A percentile compares a stretch with the other conserved stretches of the same genome.
phyloP scores from a whole-genome alignment of 1,140 invertebrate genomes.

The Drosophila ercepeae region DNA sequence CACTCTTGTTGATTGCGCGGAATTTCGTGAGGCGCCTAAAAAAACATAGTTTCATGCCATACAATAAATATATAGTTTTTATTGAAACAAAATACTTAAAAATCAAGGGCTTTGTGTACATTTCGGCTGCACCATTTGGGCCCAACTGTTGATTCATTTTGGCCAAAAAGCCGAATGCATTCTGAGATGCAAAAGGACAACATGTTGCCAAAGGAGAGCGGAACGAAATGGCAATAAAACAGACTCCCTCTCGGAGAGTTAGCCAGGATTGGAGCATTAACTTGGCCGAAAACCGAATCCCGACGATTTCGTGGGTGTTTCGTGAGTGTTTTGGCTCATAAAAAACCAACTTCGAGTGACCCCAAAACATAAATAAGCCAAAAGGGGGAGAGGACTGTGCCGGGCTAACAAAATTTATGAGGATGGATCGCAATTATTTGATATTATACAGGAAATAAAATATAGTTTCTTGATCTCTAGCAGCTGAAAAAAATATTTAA shows the following conservation, averaged over 20 bases:
- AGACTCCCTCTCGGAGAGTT: conserved; percentile 12
- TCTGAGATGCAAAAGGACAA: conserved; percentile 35
- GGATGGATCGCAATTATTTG: background rate
- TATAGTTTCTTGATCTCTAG: too few relatives aligned
- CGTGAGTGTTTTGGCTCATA: conserved; percentile 35
- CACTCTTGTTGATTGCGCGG: conserved; percentile 68
- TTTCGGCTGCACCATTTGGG: conserved; percentile 15
- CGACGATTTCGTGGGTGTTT: conserved; percentile 21
- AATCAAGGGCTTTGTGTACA: conserved; percentile 11
- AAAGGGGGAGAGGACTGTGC: background rate
- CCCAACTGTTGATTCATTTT: conserved; percentile 62
- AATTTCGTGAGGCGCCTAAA: conserved; percentile 8
- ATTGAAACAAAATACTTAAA: conserved; percentile 5
- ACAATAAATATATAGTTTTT: conserved; percentile 10
- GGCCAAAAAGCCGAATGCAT: conserved; percentile 20
- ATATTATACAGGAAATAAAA: background rate
- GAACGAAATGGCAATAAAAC: conserved; percentile 52
- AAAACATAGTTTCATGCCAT: conserved; percentile 3
- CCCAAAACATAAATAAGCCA: conserved; percentile 30
- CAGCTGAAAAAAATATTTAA: too few relatives aligned
- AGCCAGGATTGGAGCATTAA: conserved; percentile 42
- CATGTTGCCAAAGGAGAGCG: conserved; percentile 66
- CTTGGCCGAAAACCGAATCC: conserved; percentile 21
- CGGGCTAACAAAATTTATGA: background rate
- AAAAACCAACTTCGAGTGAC: conserved; percentile 36